Evolutionary conservation across 2,797 vertebrate genomes (phyloP), one percentile per base, ranked within the genome.

Genomic region (Myotis planiceps): DNA sequence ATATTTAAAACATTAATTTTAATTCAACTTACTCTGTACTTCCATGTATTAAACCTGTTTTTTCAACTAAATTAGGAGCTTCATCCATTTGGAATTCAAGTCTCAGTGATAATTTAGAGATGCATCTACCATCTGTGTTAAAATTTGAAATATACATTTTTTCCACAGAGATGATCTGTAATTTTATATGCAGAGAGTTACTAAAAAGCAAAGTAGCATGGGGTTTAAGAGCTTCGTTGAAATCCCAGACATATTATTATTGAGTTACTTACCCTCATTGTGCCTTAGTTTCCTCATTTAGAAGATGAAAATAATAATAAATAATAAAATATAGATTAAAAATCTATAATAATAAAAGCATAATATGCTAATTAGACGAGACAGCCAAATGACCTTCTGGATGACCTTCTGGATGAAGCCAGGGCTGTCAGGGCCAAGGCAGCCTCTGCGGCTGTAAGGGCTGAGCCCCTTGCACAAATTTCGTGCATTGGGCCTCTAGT

Each of bases 1-100:
- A 49, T 68, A 80, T 68, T 93, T 84, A 83, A 92, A 82, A 19
- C 18, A 86, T 88, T 58, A 66, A 88, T 79, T 92, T 80, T 27
- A 85, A 14, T 51, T 95, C 81, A 89, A 60, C 21, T 91, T 69
- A 23, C 76, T 71, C 13, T 71, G 34, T 80, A 63, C 23, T 58
- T 86, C 87, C 32, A 92, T 53, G 12, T 63, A 60, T 58, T 47
- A 39, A 85, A 55, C 29, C 42, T 79, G 6, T 12, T 71, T 95
- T 91, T 72, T 45, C 51, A 74, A 91, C 51, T 55, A 58, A 87
- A 87, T 78, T 51, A 21, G 37, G 29, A 88, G 29, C 5, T 53
- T 27, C 65, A 75, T 88, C 47, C 47, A 34, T 68, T 85, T 66
- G 45, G 60, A 95, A 85, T 88, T 68, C 53, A 91, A 88, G 32